Percentiles rank a stretch among this genome's conserved stretches.
Conservation (phyloP, 2,797 vertebrate species). For the Thripadectes ignobilis region DNA sequence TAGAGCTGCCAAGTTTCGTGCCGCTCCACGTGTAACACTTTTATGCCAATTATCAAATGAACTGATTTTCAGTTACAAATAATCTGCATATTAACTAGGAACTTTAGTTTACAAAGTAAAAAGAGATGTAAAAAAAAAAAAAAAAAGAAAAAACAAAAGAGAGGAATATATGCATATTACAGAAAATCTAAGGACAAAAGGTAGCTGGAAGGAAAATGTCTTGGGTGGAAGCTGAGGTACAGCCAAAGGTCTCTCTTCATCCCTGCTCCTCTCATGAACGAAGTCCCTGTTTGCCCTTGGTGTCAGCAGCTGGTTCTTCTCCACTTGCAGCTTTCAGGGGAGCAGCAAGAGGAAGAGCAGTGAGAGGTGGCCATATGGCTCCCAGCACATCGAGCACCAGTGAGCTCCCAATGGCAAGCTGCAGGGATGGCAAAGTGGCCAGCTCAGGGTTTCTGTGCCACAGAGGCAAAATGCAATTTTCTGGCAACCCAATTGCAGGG, state of each 20-base stretch:
- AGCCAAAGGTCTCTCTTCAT: background rate
- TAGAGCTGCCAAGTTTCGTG: conserved; percentile 20
- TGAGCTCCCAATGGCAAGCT: background rate
- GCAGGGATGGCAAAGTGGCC: background rate
- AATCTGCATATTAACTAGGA: conserved; percentile 6
- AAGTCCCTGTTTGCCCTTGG: background rate
- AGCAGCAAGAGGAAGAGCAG: background rate
- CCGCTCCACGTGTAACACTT: background rate
- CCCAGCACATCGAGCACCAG: background rate
- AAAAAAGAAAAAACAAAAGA: background rate
- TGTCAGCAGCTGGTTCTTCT: background rate
- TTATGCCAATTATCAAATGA: conserved; percentile 33
- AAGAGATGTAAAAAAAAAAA: background rate
- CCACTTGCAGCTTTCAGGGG: background rate
- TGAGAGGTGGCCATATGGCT: background rate
- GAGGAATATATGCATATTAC: background rate
- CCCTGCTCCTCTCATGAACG: background rate
- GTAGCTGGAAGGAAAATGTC: background rate
- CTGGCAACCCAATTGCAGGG: background rate
- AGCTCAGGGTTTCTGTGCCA: background rate
- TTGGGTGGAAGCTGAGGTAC: background rate
- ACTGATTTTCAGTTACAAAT: conserved; percentile 9
- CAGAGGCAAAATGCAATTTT: background rate
- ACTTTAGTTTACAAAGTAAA: background rate
- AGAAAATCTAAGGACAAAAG: background rate